Evolutionary conservation across 2,888 invertebrate species (phyloP).

Genomic region (Stenotaenia linearis): DNA sequence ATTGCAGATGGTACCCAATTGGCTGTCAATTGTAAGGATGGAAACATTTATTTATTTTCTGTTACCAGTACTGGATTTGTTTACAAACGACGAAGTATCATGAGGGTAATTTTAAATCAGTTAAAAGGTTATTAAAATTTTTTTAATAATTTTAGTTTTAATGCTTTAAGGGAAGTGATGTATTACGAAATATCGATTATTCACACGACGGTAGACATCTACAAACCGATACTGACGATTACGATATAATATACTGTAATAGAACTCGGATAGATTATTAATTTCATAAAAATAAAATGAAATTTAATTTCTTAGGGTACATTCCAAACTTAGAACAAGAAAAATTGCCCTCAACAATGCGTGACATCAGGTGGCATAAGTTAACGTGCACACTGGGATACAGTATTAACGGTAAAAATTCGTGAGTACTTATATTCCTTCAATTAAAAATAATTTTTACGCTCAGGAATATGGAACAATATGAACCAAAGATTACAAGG

Average conservation of each 20-base stretch:
- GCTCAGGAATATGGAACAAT: conserved; percentile 77
- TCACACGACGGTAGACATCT: conserved; percentile 80
- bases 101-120: conserved; percentile 40
- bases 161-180: conserved; percentile 48
- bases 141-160: background rate
- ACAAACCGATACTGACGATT: conserved; percentile 84
- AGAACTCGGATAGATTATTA: too few relatives aligned
- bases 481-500: conserved; percentile 78
- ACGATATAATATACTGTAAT: conserved; percentile 82
- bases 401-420: conserved; percentile 66
- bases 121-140: background rate
- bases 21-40: conserved; percentile 86
- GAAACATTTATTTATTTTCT: conserved; percentile 72
- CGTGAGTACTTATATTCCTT: background rate
- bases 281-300: background rate
- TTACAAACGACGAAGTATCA: conserved; percentile 53
- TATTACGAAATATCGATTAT: conserved; percentile 82
- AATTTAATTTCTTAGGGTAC: conserved; percentile 62
- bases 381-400: conserved; percentile 83
- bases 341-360: conserved; percentile 82
- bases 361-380: conserved; percentile 83
- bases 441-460: background rate
- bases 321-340: conserved; percentile 80
- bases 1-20: conserved; percentile 73
- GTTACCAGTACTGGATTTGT: conserved; percentile 84